A percentile compares a stretch with the other conserved stretches of the same genome.
phyloP scores from a whole-genome alignment of 2,888 invertebrate genomes.

The Gryllus longicercus region DNA sequence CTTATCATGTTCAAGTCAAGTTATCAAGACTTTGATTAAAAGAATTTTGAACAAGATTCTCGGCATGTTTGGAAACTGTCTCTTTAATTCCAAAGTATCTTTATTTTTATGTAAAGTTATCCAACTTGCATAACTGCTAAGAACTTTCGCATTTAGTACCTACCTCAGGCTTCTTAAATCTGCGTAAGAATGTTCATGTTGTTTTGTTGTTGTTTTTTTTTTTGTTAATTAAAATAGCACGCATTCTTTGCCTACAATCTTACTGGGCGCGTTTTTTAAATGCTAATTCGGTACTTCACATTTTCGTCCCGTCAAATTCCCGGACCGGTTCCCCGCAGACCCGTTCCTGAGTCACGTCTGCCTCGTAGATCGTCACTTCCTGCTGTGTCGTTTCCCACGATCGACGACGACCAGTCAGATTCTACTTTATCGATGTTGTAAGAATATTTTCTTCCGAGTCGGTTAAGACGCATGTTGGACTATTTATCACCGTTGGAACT shows the following conservation, averaged over 20 bases:
- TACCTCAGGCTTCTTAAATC: neutral
- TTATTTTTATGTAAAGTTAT: no score
- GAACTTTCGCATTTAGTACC: neutral
- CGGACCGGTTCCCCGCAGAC: neutral
- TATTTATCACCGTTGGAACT: no score
- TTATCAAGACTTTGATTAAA: no score
- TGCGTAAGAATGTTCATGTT: neutral
- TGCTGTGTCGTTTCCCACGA: neutral
- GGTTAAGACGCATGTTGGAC: no score
- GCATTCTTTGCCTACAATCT: neutral
- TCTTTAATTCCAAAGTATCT: no score
- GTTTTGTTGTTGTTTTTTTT: neutral
- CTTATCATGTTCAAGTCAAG: no score
- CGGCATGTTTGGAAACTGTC: no score
- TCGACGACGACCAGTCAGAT: neutral
- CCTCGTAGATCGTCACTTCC: neutral
- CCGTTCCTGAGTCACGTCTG: neutral
- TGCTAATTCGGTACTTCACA: constrained; percentile 10
- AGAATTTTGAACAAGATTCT: no score
- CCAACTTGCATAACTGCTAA: no score
- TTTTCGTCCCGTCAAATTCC: neutral
- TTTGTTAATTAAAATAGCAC: neutral
- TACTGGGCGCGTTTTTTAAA: neutral
- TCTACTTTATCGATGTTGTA: neutral
- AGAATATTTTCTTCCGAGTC: no score